A percentile compares a stretch with the other conserved stretches of the same genome.
Conservation (phyloP, 2,113 vertebrate species). For the Benitochromis conjunctus region DNA sequence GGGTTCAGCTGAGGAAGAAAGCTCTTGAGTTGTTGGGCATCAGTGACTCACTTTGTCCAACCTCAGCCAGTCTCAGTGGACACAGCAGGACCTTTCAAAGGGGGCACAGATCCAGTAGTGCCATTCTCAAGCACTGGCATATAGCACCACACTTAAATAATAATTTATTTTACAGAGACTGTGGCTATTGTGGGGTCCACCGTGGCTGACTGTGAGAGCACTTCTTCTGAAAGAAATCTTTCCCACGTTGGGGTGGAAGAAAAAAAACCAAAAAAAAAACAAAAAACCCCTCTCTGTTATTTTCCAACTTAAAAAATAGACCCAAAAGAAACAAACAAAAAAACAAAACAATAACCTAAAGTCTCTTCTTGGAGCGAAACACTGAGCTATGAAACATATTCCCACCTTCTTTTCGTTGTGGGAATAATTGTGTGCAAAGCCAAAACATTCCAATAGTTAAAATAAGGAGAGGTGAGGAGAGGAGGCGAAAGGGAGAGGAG, state of each 20-base stretch:
- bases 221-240: not conserved
- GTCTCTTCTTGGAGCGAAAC: not conserved
- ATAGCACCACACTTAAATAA: slow-evolving; percentile 30
- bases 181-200: slow-evolving; percentile 27
- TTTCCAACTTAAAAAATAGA: not conserved
- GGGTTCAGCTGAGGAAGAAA: slow-evolving; percentile 56
- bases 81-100: slow-evolving; percentile 45
- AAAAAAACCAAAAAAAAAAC: not conserved
- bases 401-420: not conserved
- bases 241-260: not conserved
- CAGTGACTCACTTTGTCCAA: slow-evolving; percentile 62
- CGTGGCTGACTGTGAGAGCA: slow-evolving; percentile 3
- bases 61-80: slow-evolving; percentile 37
- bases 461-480: not conserved
- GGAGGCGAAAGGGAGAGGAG: not conserved
- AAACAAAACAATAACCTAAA: not conserved
- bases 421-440: slow-evolving; percentile 17
- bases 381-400: not conserved
- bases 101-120: slow-evolving; percentile 33
- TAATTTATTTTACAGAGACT: slow-evolving; percentile 43
- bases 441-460: slow-evolving; percentile 22
- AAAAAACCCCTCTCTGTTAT: not conserved
- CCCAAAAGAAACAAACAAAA: not conserved
- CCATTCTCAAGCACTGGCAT: slow-evolving; percentile 35
- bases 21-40: slow-evolving; percentile 44